A percentile compares a stretch with the other conserved stretches of the same genome.
These are phyloP conservation scores for Sesia apiformis DNA, from an alignment of 2,888 invertebrate genomes.

Conservation along the genomic window DNA sequence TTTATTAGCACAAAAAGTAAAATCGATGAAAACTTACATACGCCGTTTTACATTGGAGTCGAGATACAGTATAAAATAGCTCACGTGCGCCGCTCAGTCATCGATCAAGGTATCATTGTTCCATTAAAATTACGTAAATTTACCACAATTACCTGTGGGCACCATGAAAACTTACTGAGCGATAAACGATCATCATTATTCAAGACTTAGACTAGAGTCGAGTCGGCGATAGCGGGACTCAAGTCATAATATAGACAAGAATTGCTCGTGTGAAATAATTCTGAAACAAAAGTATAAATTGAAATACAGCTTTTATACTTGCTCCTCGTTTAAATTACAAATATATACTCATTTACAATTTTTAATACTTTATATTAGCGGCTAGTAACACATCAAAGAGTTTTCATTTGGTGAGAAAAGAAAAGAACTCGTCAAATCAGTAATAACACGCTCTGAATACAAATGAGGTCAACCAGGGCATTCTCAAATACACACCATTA, in stretches of 20 bases:
- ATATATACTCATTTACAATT: background rate
- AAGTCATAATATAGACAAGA: background rate
- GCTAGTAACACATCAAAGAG: conserved; percentile 13
- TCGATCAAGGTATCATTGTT: conserved; percentile 34
- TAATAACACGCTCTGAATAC: conserved; percentile 69
- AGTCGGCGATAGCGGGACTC: background rate
- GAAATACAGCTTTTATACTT: too few relatives aligned
- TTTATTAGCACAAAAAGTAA: background rate
- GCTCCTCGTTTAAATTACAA: background rate
- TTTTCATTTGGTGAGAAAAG: conserved; percentile 50
- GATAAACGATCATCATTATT: conserved; percentile 26
- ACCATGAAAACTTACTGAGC: conserved; percentile 14
- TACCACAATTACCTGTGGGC: conserved; percentile 24
- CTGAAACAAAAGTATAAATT: background rate
- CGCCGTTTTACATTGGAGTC: conserved; percentile 4
- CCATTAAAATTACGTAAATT: conserved; percentile 32
- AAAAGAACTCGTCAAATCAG: conserved; percentile 69
- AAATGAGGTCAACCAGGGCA: conserved; percentile 70
- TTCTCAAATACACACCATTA: conserved; percentile 59
- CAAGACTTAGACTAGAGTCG: conserved; percentile 14
- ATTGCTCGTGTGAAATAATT: background rate
- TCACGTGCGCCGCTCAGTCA: conserved; percentile 18
- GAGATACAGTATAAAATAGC: background rate
- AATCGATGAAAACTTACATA: conserved; percentile 1
- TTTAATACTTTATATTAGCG: background rate